Evolutionary conservation across 2,888 invertebrate species (phyloP).

Genomic region (Corythucha ciliata): DNA sequence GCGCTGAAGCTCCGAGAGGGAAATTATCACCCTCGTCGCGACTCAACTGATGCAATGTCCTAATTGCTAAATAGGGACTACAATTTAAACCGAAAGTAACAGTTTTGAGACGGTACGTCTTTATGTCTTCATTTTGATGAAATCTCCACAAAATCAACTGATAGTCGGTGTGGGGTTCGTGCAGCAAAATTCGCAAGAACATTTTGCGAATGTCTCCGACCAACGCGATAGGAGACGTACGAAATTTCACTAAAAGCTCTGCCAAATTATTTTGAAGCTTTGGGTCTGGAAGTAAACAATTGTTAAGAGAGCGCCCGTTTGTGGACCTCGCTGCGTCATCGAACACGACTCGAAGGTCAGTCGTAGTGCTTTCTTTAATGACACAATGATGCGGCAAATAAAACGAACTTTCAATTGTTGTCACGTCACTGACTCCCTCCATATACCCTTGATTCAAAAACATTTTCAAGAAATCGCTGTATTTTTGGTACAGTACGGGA

Average conservation of each 20-base stretch:
- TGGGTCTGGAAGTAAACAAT: conserved; percentile 35
- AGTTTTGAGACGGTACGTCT: conserved; percentile 22
- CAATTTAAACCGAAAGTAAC: conserved; percentile 32
- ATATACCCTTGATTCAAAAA: no score
- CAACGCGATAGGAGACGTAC: conserved; percentile 1
- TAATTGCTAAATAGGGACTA: conserved; percentile 29
- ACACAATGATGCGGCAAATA: no score
- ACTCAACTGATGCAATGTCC: conserved; percentile 30
- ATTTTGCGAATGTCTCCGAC: conserved; percentile 9
- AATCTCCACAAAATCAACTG: conserved; percentile 35
- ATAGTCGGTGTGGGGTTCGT: conserved; percentile 24
- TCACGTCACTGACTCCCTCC: no score
- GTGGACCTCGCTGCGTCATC: conserved; percentile 18
- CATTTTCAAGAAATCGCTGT: no score
- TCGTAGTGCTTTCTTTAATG: no score
- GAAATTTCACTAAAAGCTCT: conserved; percentile 27
- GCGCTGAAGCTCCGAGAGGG: conserved; percentile 23
- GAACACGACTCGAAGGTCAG: conserved; percentile 37
- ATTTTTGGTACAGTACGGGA: no score
- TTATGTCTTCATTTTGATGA: conserved; percentile 13
- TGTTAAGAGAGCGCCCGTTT: conserved; percentile 16
- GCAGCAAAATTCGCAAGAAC: conserved; percentile 20
- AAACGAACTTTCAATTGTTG: no score
- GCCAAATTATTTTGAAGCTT: conserved; percentile 38
- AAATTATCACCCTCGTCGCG: conserved; percentile 20